Conservation (phyloP, 37 sponge, comb jelly and placozoan species). For the Bolinopsis microptera region DNA sequence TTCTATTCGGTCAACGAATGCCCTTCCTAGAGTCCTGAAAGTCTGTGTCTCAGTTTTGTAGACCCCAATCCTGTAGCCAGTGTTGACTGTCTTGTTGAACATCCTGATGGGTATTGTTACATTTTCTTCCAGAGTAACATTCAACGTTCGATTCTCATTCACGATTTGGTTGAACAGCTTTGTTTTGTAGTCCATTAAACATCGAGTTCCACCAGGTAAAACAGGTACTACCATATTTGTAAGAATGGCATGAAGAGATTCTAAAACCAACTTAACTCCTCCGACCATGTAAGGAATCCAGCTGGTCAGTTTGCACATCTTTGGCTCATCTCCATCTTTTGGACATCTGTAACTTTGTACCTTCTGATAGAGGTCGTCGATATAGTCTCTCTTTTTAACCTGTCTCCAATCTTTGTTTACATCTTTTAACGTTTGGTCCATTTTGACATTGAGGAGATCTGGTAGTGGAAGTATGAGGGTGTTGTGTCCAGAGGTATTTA, state of each 20-base stretch:
- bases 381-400: neutral
- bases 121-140: neutral
- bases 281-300: slow-evolving; percentile 1
- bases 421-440: neutral
- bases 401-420: neutral
- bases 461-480: neutral
- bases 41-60: neutral
- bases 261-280: neutral
- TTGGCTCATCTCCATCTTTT: neutral
- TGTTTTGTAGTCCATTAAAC: neutral
- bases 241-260: neutral
- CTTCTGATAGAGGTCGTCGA: neutral
- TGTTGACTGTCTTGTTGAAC: slow-evolving; percentile 31
- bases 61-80: neutral
- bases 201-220: neutral
- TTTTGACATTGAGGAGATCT: neutral
- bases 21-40: neutral
- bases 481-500: neutral
- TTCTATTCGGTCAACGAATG: neutral
- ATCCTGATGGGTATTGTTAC: neutral
- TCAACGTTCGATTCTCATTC: neutral
- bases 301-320: neutral
- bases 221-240: neutral
- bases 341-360: neutral
- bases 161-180: neutral